These are phyloP conservation scores for Cryptocephalus moraei DNA, from an alignment of 2,888 invertebrate species.

Conservation along the genomic window DNA sequence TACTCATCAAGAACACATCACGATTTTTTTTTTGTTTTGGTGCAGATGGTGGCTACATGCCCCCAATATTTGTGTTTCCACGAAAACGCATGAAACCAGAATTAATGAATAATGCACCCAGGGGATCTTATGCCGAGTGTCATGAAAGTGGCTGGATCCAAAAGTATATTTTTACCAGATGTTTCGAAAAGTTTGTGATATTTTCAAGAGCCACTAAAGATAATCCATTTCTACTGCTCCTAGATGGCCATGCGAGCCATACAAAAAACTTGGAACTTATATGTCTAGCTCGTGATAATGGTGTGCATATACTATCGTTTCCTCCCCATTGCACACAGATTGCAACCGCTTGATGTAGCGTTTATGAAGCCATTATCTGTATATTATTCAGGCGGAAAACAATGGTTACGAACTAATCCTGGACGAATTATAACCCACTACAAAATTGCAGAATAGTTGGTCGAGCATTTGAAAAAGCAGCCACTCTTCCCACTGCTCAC, in stretches of 20 bases:
- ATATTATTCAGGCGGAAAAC: too few relatives aligned
- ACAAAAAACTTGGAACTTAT: background rate
- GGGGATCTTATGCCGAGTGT: slow-evolving; percentile 11
- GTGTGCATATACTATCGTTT: background rate
- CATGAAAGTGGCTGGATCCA: slow-evolving; percentile 8
- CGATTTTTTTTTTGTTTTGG: slow-evolving; percentile 7
- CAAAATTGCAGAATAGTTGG: too few relatives aligned
- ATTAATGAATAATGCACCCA: slow-evolving; percentile 7
- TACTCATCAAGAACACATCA: too few relatives aligned
- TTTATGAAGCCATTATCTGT: too few relatives aligned
- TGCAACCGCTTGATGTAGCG: background rate
- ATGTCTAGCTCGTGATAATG: too few relatives aligned
- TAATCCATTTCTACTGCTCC: background rate
- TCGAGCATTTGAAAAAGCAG: background rate
- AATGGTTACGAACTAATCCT: too few relatives aligned
- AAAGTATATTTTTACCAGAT: background rate
- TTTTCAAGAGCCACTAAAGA: background rate
- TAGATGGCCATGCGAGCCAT: background rate
- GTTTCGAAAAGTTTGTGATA: background rate
- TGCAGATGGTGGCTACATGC: slow-evolving; percentile 7
- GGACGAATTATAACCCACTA: background rate
- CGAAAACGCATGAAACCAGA: slow-evolving; percentile 8
- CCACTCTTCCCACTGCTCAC: background rate
- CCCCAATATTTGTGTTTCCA: slow-evolving; percentile 10
- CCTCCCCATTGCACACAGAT: background rate